Base-by-base conservation (phyloP, 2,797 vertebrate genomes). In the Ataeniobius toweri region DNA sequence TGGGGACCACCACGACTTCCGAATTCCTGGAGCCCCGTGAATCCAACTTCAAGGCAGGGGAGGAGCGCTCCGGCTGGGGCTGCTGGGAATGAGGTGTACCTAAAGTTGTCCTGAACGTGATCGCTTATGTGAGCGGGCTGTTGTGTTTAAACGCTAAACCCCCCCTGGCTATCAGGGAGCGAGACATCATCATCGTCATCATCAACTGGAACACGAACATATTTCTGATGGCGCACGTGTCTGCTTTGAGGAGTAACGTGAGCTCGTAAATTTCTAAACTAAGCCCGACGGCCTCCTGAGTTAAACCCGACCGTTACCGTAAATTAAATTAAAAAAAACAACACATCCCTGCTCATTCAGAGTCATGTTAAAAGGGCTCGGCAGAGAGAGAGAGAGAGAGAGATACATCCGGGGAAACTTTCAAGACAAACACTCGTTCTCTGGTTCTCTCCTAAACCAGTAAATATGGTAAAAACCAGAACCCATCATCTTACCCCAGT, bases 401-500 rank as follows among this genome's bases (percentile, higher is more conserved):
- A 75, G 46, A 18, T 24, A 26, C 71, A 71, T 59, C 36, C 71
- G 56, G 68, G 26, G 76, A 87, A 93, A 91, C 90, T 90, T 89
- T 80, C 13, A 5, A 61, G 48, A 68, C 28, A 67, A 71, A 77
- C 7, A 75, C n/a, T 75, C 58, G 67, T 61, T 53, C 67, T 76
- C 22, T 26, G 14, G 9, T 78, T 68, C 10, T 36, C 58, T n/a
- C 9, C 41, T 46, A 41, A 50, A 6, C 31, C 36, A 48, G 12
- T 41, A 58, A 73, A 68, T 56, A n/a, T n/a, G 55, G 22, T 56
- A 46, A 50, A 16, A 44, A 51, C 46, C 13, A n/a, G 24, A 28
- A 50, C 10, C 1, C 26, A 31, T 1, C 31, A 5, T 10, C 97
- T 98, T 89, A 99, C 98, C 98, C 98, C 85, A 98, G 90, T 6